These are phyloP conservation scores for Trachymyrmex septentrionalis DNA, from an alignment of 1,140 invertebrate genomes.

Conservation along the genomic window DNA sequence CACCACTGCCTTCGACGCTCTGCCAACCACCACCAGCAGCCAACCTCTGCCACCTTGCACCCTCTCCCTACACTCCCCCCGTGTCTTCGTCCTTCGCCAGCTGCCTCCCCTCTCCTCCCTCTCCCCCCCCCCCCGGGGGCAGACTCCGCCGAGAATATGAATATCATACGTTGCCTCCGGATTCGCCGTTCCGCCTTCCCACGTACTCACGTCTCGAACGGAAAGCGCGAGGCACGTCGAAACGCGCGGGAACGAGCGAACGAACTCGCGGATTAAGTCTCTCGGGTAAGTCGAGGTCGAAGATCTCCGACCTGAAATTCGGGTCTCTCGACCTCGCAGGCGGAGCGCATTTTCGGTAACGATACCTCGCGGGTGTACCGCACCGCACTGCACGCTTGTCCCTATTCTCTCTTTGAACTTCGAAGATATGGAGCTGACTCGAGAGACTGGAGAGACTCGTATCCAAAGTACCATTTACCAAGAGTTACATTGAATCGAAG, in stretches of 20 bases:
- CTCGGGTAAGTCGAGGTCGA: constrained; percentile 16
- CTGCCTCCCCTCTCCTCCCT: constrained; percentile 28
- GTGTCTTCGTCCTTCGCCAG: constrained; percentile 55
- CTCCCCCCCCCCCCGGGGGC: constrained; percentile 40
- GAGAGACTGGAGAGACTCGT: constrained; percentile 8
- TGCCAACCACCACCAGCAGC: constrained; percentile 73
- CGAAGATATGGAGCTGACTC: constrained; percentile 1
- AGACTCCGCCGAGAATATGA: constrained; percentile 79
- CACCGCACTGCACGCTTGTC: background rate
- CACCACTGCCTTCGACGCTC: constrained; percentile 84
- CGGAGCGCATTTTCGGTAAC: constrained; percentile 30
- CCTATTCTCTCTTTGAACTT: constrained; percentile 22
- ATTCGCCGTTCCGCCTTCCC: constrained; percentile 46
- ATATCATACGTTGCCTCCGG: constrained; percentile 72
- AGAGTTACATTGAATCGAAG: constrained; percentile 7
- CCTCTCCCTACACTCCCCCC: constrained; percentile 15
- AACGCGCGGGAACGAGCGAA: constrained; percentile 26
- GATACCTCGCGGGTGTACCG: constrained; percentile 29
- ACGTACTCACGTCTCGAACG: constrained; percentile 25
- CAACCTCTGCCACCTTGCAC: constrained; percentile 60
- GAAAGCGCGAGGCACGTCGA: constrained; percentile 19
- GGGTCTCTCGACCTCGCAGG: background rate
- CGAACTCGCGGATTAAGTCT: constrained; percentile 56
- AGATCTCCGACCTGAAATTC: constrained; percentile 17
- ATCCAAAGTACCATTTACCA: constrained; percentile 21